These are phyloP conservation scores for Onychostoma macrolepis DNA, from an alignment of 2,113 vertebrate species.

Conservation along the genomic window DNA sequence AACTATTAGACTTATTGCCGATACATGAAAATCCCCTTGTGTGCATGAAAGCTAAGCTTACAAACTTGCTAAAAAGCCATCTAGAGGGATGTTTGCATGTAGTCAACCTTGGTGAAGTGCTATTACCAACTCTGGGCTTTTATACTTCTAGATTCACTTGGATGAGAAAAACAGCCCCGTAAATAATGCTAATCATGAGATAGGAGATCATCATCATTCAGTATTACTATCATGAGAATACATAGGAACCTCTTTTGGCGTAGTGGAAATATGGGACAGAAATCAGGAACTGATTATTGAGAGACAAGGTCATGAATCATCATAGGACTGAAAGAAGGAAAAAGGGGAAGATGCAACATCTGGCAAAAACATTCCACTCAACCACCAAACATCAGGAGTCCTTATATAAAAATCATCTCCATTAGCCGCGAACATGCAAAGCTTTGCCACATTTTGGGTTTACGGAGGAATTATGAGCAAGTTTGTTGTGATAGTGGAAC, in stretches of 20 bases:
- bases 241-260: constrained; percentile 13
- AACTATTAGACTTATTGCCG: not conserved
- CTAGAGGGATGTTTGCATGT: not conserved
- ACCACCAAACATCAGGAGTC: constrained; percentile 26
- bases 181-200: not conserved
- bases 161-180: not conserved
- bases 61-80: not conserved
- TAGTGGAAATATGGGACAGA: constrained; percentile 22
- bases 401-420: not conserved
- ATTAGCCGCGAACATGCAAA: not conserved
- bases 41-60: not conserved
- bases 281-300: constrained; percentile 44
- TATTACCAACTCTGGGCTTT: not conserved
- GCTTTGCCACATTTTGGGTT: not conserved
- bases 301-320: constrained; percentile 18
- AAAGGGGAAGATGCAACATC: constrained; percentile 38
- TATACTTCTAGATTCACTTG: not conserved
- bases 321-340: not conserved
- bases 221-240: constrained; percentile 18
- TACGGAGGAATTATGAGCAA: not conserved
- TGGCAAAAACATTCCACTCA: constrained; percentile 36
- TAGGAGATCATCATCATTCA: not conserved
- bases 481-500: constrained; percentile 13
- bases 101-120: not conserved
- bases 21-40: not conserved